Evolutionary conservation across 2,888 invertebrate genomes (phyloP).

Genomic region (Epistrophe grossulariae): DNA sequence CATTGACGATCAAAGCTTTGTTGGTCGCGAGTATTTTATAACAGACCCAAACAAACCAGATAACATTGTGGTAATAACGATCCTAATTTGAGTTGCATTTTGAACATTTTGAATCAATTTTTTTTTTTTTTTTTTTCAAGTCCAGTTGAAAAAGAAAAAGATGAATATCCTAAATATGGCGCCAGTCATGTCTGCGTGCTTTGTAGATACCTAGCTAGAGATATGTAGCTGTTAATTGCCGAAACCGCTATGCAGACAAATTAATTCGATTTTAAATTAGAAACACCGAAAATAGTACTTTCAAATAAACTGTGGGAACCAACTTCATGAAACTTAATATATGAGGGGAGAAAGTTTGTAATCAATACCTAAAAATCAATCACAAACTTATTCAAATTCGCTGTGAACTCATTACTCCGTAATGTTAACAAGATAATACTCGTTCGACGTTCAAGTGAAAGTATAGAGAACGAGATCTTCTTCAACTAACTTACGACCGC

Average conservation of each 20-base stretch:
- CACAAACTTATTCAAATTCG: background rate
- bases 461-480: background rate
- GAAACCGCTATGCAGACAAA: constrained; percentile 51
- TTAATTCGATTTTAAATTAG: constrained; percentile 52
- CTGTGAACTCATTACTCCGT: no score
- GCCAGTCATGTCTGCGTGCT: constrained; percentile 42
- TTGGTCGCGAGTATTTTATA: constrained; percentile 52
- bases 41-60: constrained; percentile 27
- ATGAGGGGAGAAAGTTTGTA: constrained; percentile 22
- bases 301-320: constrained; percentile 10
- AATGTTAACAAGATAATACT: no score
- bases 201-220: constrained; percentile 35
- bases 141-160: background rate
- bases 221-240: constrained; percentile 69
- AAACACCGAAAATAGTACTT: constrained; percentile 9
- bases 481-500: no score
- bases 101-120: constrained; percentile 10
- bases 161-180: constrained; percentile 41
- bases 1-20: constrained; percentile 69
- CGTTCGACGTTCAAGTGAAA: background rate
- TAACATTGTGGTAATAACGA: constrained; percentile 41
- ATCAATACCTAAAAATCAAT: constrained; percentile 32
- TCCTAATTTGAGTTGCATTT: constrained; percentile 45
- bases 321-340: background rate
- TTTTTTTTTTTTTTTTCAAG: background rate